Evolutionary conservation across 2,888 invertebrate species (phyloP).

Genomic region (Thecophora atra): DNA sequence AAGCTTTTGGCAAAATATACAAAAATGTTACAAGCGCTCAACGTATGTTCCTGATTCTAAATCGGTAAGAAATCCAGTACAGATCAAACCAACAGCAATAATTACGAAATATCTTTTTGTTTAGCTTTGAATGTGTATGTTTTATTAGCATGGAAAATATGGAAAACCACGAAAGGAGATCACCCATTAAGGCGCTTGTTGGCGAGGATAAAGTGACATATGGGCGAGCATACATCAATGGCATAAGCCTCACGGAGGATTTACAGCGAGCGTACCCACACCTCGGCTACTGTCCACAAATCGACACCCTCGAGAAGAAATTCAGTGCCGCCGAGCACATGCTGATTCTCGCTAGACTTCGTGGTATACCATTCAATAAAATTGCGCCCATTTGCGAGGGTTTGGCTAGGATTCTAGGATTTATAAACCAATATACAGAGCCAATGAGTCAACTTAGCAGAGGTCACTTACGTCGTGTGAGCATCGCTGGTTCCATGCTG

Average conservation of each 20-base stretch:
- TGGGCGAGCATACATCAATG: conserved; percentile 47
- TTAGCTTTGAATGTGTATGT: conserved; percentile 49
- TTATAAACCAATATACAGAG: conserved; percentile 41
- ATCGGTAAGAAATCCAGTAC: conserved; percentile 37
- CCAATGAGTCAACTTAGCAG: conserved; percentile 39
- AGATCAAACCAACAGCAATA: background rate
- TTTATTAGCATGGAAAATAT: conserved; percentile 48
- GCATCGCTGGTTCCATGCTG: conserved; percentile 48
- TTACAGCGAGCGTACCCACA: conserved; percentile 39
- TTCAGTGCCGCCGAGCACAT: conserved; percentile 48
- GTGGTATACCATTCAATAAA: conserved; percentile 39
- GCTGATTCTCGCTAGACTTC: conserved; percentile 41
- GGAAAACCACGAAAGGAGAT: conserved; percentile 48
- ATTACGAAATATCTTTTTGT: background rate
- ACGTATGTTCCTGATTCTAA: conserved; percentile 45
- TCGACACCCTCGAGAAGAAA: conserved; percentile 35
- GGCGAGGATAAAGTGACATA: conserved; percentile 37
- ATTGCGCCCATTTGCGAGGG: conserved; percentile 36
- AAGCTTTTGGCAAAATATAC: conserved; percentile 40
- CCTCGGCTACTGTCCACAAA: conserved; percentile 50
- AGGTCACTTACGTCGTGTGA: conserved; percentile 47
- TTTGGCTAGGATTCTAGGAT: conserved; percentile 48
- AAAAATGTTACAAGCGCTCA: conserved; percentile 22
- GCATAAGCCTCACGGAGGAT: conserved; percentile 32
- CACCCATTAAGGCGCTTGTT: conserved; percentile 43